Evolutionary conservation across 2,888 invertebrate genomes (phyloP).

Genomic region (Scotopteryx bipunctaria): DNA sequence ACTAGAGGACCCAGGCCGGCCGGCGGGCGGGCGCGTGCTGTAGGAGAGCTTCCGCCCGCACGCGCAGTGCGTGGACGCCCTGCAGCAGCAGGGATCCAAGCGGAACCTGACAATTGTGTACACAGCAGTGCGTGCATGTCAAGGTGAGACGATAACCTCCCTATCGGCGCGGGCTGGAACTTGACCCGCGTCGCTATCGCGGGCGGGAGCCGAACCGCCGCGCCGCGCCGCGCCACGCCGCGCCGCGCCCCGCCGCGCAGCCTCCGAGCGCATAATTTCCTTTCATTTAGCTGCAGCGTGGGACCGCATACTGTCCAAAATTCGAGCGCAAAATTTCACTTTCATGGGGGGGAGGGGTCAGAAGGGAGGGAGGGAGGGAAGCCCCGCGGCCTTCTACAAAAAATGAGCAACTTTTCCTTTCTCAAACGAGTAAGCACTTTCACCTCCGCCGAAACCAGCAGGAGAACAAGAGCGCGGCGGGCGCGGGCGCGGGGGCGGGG

Average conservation of each 20-base stretch:
- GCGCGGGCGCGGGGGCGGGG: no score
- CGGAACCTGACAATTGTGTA: not conserved
- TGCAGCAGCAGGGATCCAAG: not conserved
- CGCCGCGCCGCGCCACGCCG: not conserved
- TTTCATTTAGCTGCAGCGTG: no score
- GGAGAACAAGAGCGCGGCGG: slow-evolving; percentile 55
- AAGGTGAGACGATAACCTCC: slow-evolving; percentile 19
- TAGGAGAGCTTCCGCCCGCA: no score
- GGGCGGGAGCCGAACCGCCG: not conserved
- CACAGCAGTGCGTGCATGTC: not conserved
- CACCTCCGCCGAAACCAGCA: slow-evolving; percentile 71
- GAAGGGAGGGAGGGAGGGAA: slow-evolving; percentile 26
- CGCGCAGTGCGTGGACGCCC: no score
- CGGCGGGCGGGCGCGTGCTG: no score
- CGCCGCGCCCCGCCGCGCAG: not conserved
- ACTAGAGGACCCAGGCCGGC: no score
- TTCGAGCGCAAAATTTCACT: slow-evolving; percentile 62
- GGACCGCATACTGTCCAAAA: slow-evolving; percentile 12
- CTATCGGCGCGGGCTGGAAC: slow-evolving; percentile 13
- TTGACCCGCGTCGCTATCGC: slow-evolving; percentile 16
- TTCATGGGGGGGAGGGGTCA: slow-evolving; percentile 50
- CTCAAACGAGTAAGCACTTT: slow-evolving; percentile 79
- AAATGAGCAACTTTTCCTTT: slow-evolving; percentile 81
- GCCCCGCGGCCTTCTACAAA: slow-evolving; percentile 64
- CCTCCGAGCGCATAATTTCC: no score